These are phyloP conservation scores for Vicugna pacos DNA, from an alignment of 2,113 vertebrate species.

Conservation along the genomic window DNA sequence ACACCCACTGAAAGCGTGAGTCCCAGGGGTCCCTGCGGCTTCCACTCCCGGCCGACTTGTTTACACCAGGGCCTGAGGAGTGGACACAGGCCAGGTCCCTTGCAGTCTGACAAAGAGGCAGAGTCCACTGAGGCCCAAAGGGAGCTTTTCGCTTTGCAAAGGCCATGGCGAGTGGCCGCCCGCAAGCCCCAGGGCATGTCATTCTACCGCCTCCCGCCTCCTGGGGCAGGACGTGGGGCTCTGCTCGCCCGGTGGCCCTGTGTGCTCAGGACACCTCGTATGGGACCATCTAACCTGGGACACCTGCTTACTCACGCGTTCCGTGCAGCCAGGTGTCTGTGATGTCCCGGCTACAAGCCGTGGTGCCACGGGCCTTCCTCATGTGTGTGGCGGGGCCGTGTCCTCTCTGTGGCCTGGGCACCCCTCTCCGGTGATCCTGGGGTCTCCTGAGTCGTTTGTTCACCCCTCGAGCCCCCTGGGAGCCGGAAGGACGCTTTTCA, in stretches of 20 bases:
- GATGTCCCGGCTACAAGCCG: neutral
- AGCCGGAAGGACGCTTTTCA: neutral
- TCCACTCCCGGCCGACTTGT: neutral
- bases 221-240: neutral
- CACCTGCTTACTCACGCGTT: neutral
- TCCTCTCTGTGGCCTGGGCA: neutral
- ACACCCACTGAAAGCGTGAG: accelerated
- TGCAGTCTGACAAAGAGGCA: neutral
- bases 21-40: accelerated
- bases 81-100: neutral
- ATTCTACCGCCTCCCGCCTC: neutral
- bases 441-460: neutral
- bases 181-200: accelerated
- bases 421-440: neutral
- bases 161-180: accelerated
- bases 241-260: neutral
- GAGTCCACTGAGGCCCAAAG: accelerated
- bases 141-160: neutral
- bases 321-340: neutral
- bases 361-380: no score
- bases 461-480: neutral
- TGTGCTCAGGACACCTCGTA: neutral
- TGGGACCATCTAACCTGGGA: no score
- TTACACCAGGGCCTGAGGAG: accelerated
- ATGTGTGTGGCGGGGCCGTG: accelerated